These are phyloP conservation scores for Orchestia grillus DNA, from an alignment of 1,140 invertebrate species.

Conservation along the genomic window DNA sequence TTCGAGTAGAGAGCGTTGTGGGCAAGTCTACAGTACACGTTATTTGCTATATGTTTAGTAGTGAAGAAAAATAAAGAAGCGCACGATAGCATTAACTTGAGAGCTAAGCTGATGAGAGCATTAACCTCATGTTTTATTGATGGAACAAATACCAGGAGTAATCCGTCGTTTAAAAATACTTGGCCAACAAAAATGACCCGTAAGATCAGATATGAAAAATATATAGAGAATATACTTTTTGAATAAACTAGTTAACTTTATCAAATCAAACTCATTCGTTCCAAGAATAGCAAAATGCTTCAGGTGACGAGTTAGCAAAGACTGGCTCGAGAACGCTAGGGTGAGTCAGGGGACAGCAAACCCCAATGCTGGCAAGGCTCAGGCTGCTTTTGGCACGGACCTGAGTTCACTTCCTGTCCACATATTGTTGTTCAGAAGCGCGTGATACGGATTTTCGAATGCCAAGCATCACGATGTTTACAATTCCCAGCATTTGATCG, in stretches of 20 bases:
- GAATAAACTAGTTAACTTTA: background rate
- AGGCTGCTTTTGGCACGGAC: constrained; percentile 22
- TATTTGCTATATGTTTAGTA: background rate
- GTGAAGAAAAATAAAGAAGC: background rate
- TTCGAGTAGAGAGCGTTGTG: background rate
- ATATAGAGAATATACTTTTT: background rate
- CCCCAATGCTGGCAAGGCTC: constrained; percentile 26
- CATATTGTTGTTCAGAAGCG: constrained; percentile 29
- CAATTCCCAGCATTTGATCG: background rate
- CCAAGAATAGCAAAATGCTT: background rate
- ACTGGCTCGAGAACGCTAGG: background rate
- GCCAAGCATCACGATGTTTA: background rate
- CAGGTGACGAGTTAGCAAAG: background rate
- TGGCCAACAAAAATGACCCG: no score
- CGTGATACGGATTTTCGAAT: background rate
- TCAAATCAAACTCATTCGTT: background rate
- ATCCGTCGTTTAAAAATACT: no score
- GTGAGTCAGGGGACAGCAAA: constrained; percentile 41
- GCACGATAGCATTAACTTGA: background rate
- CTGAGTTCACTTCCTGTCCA: constrained; percentile 26
- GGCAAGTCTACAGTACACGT: background rate
- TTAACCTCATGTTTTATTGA: background rate
- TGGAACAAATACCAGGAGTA: background rate
- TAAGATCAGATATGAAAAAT: no score
- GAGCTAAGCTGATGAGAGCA: background rate